Evolutionary conservation across 2,888 invertebrate genomes (phyloP).

Genomic region (Exephanes ischioxanthus): DNA sequence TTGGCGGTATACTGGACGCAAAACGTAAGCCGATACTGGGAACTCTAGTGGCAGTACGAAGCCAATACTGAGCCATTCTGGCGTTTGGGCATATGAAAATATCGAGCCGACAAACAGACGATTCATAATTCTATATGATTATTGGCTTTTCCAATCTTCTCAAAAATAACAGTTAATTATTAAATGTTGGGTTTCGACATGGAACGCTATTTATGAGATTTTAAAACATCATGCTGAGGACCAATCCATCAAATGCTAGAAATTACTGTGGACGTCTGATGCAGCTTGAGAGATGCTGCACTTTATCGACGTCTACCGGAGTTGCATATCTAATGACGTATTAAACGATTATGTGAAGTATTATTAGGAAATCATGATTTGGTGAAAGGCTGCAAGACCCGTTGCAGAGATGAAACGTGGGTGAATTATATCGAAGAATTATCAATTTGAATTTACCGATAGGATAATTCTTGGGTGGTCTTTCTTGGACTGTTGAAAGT

Average conservation of each 20-base stretch:
- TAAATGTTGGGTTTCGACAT: conserved; percentile 10
- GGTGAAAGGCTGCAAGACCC: conserved; percentile 49
- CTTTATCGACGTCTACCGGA: conserved; percentile 24
- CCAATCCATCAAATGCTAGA: conserved; percentile 16
- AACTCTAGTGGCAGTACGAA: too few relatives aligned
- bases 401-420: conserved; percentile 17
- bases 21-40: too few relatives aligned
- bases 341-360: conserved; percentile 25
- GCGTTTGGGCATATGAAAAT: neutral
- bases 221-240: conserved; percentile 18
- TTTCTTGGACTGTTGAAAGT: conserved; percentile 13
- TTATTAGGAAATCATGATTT: conserved; percentile 59
- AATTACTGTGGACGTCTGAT: conserved; percentile 55
- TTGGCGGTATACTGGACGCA: too few relatives aligned
- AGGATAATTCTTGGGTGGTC: conserved; percentile 36
- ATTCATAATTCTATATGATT: neutral
- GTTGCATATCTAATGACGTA: conserved; percentile 47
- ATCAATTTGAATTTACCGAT: conserved; percentile 42
- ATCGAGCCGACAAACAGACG: neutral
- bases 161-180: conserved; percentile 24
- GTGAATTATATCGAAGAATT: conserved; percentile 32
- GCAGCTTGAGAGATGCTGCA: conserved; percentile 34
- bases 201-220: conserved; percentile 13
- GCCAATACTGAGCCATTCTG: too few relatives aligned
- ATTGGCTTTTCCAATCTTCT: neutral